Conservation (phyloP, 2,888 invertebrate species). For the Fragum whitleyi region DNA sequence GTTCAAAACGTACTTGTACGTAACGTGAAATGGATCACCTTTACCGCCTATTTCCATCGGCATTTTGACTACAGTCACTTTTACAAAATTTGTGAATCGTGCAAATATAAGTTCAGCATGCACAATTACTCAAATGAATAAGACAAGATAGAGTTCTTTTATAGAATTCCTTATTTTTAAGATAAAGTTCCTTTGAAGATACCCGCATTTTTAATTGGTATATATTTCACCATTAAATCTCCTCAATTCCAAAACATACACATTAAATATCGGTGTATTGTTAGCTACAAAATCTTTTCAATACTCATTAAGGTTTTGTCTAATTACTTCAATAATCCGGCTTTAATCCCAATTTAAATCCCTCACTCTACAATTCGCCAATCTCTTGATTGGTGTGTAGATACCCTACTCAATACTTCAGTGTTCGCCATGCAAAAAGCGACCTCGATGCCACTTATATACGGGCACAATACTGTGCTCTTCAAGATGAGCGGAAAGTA, state of each 20-base stretch:
- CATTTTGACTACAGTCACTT: conserved; percentile 36
- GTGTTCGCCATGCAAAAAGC: background rate
- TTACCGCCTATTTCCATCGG: conserved; percentile 64
- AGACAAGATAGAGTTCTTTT: background rate
- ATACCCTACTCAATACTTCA: background rate
- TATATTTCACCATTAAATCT: no score
- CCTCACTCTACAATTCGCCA: background rate
- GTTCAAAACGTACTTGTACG: conserved; percentile 69
- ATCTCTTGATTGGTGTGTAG: background rate
- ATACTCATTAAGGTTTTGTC: conserved; percentile 9
- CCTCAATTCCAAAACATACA: no score
- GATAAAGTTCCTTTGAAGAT: background rate
- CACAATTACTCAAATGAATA: background rate
- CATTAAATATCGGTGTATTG: no score
- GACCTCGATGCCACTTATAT: no score
- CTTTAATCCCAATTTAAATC: conserved; percentile 13
- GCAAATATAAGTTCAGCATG: background rate
- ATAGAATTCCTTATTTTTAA: background rate
- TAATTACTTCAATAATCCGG: conserved; percentile 23
- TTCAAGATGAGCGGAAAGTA: no score
- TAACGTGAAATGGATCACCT: conserved; percentile 70
- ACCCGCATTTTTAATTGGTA: background rate
- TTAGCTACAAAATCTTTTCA: background rate
- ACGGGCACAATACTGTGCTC: no score
- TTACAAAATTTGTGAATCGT: no score